phyloP scores from a whole-genome alignment of 2,797 vertebrate species.

The Acanthurus lineatus region DNA sequence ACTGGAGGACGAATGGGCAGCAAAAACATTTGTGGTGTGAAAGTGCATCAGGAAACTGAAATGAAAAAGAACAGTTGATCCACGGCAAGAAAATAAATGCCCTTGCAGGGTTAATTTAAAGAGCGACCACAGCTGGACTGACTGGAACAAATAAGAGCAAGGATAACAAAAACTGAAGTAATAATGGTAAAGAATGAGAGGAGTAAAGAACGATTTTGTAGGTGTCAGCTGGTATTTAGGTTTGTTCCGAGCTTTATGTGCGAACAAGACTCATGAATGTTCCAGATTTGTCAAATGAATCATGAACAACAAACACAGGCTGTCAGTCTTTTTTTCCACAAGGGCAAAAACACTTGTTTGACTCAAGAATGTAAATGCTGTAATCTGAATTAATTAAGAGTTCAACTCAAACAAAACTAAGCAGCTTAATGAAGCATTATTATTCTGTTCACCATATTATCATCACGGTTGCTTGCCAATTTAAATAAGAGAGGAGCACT shows the following conservation, averaged over 20 bases:
- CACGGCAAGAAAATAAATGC: background rate
- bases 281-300: background rate
- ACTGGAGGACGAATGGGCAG: no score
- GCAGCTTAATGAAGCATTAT: background rate
- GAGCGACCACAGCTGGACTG: background rate
- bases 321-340: background rate
- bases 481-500: background rate
- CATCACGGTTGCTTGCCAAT: background rate
- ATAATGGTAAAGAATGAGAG: no score
- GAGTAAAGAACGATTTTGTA: no score
- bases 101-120: background rate
- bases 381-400: background rate
- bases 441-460: background rate
- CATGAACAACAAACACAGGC: background rate
- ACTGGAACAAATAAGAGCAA: no score
- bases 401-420: background rate
- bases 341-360: background rate
- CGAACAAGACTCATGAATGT: background rate
- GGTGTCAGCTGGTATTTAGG: background rate
- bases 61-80: background rate
- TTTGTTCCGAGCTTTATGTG: background rate
- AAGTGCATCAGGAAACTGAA: background rate
- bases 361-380: background rate
- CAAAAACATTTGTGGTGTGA: background rate
- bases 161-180: no score